Percentiles rank a stretch among this genome's conserved stretches.
Conservation (phyloP, 1,140 invertebrate species). For the Drosophila yakuba region DNA sequence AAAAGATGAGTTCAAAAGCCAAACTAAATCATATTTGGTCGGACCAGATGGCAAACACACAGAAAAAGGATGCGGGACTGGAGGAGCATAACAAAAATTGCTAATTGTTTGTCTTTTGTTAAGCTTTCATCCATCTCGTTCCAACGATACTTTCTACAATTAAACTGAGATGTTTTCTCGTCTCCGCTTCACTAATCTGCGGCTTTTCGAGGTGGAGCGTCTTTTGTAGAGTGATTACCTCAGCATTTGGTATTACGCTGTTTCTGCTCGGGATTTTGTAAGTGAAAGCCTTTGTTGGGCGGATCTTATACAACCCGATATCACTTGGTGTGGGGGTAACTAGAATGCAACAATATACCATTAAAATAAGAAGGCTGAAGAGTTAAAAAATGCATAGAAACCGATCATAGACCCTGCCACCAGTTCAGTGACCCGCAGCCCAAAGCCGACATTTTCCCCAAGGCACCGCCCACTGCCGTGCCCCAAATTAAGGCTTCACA, state of each 20-base stretch:
- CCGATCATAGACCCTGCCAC: conserved; percentile 6
- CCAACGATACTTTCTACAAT: conserved; percentile 64
- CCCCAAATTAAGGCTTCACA: conserved; percentile 57
- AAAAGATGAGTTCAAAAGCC: conserved; percentile 55
- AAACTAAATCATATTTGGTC: conserved; percentile 68
- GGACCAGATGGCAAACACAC: conserved; percentile 15
- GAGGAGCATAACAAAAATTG: conserved; percentile 24
- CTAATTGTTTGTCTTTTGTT: conserved; percentile 79
- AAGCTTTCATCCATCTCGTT: conserved; percentile 7
- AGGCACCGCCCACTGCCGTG: conserved; percentile 33
- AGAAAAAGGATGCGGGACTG: not conserved
- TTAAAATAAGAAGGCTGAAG: conserved; percentile 10
- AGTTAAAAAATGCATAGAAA: conserved; percentile 13
- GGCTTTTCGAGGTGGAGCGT: conserved; percentile 13
- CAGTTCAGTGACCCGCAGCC: conserved; percentile 1
- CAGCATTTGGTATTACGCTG: conserved; percentile 13
- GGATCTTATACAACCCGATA: not conserved
- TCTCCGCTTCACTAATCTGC: conserved; percentile 22
- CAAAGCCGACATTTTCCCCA: too few species aligned
- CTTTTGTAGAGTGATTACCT: conserved; percentile 37
- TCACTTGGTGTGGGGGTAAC: too few species aligned
- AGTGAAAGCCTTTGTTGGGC: conserved; percentile 35
- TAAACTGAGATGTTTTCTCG: conserved; percentile 58
- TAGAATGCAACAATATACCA: conserved; percentile 22
- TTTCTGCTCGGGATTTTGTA: conserved; percentile 17